Evolutionary conservation across 2,797 vertebrate genomes (phyloP).

Genomic region (Sebastes itinus): DNA sequence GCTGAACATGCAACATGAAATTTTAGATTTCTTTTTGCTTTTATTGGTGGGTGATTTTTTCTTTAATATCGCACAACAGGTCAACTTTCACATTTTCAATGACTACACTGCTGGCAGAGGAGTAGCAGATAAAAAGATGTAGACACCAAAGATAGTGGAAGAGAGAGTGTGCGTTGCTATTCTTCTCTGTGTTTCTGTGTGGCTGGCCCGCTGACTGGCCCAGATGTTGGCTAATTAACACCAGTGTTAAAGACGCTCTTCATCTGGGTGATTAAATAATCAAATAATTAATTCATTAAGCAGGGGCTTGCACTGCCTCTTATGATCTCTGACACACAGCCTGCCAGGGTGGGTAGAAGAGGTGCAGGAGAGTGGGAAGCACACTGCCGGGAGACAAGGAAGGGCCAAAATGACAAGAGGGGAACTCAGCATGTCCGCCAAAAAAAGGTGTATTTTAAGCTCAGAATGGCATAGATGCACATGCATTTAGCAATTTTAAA

Average conservation of each 20-base stretch:
- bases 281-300: conserved; percentile 86
- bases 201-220: conserved; percentile 72
- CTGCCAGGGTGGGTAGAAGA: conserved; percentile 52
- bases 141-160: conserved; percentile 23
- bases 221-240: conserved; percentile 88
- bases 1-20: neutral
- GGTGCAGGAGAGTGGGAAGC: conserved; percentile 39
- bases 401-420: conserved; percentile 27
- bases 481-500: conserved; percentile 15
- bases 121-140: neutral
- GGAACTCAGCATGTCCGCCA: conserved; percentile 9
- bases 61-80: neutral
- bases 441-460: conserved; percentile 26
- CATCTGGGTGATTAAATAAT: conserved; percentile 88
- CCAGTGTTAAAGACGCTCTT: conserved; percentile 83
- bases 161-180: conserved; percentile 39
- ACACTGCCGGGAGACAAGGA: conserved; percentile 31
- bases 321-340: conserved; percentile 81
- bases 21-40: neutral
- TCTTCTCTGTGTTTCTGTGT: conserved; percentile 51
- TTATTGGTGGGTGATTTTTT: neutral
- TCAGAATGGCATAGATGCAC: neutral
- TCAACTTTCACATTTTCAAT: neutral
- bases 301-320: conserved; percentile 77
- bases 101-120: neutral